Evolutionary conservation across 2,113 vertebrate species (phyloP), one percentile per base, ranked within the genome.

Genomic region (Capreolus pygargus): DNA sequence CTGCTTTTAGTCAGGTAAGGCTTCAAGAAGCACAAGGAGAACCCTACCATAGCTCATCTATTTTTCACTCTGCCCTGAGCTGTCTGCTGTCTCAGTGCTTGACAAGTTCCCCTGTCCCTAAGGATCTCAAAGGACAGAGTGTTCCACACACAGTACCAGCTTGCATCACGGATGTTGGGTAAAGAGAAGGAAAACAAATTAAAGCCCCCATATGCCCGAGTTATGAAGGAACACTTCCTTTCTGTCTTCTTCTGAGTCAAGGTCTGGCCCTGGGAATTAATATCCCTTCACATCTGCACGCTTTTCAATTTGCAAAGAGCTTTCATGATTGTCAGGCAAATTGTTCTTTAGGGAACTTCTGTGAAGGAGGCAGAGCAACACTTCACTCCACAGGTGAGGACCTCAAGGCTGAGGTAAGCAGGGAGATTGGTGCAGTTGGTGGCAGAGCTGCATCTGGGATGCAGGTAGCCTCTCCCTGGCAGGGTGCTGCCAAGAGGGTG

Each of bases 321-420:
- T 81, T 92, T 87, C 19, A 91, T 21, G 60, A 61, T 55, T 54
- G 4, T 54, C 58, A 91, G 57, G 52, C 30, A 86, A 74, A 94
- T 12, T 74, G 33, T 43, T 54, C n/a, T 17, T 87, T 54, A 96
- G 10, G 81, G 74, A 82, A 60, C 5, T 13, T 96, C n/a, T 2
- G 9, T 87, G n/a, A 94, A 58, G 16, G 39, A 43, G 54, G 74
- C 12, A 91, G 33, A 86, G 7, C 50, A 84, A 86, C 19, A 36
- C 84, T 88, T 64, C 8, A 28, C 79, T 85, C 67, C 16, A 92
- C 47, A 97, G 45, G 83, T 97, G 61, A 98, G 39, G 79, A 95
- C 52, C 27, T 6, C 47, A 55, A 91, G 39, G 74, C 39, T 10
- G 47, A 92, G 50, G 47, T 21, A 92, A 94, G 54, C 25, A 30